Conservation (phyloP, 1,140 invertebrate species). For the Drosophila albomicans region DNA sequence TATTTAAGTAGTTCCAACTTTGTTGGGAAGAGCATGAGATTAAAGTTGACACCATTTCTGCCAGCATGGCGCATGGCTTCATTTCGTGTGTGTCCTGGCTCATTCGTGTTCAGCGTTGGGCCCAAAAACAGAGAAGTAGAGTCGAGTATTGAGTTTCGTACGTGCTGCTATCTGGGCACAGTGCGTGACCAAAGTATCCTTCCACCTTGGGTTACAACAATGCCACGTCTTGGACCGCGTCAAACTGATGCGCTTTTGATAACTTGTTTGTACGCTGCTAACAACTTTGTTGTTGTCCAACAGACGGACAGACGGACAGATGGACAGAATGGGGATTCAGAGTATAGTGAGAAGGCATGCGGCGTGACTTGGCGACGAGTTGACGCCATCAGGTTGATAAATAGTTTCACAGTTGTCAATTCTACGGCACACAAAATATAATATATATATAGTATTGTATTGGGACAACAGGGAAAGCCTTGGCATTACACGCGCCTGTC, state of each 20-base stretch:
- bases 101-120: background rate
- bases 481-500: conserved; percentile 51
- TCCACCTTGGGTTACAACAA: conserved; percentile 30
- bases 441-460: background rate
- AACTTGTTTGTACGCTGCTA: conserved; percentile 63
- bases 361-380: conserved; percentile 43
- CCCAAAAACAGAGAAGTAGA: background rate
- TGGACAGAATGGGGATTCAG: conserved; percentile 5
- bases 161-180: conserved; percentile 63
- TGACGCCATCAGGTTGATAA: conserved; percentile 49
- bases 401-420: conserved; percentile 36
- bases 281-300: conserved; percentile 40
- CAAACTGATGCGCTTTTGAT: conserved; percentile 75
- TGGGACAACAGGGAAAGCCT: conserved; percentile 16
- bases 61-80: conserved; percentile 14
- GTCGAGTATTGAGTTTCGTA: conserved; percentile 48
- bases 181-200: conserved; percentile 61
- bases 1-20: conserved; percentile 35
- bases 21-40: conserved; percentile 11
- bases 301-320: background rate
- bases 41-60: conserved; percentile 38
- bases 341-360: background rate
- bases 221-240: conserved; percentile 24
- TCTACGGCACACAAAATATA: background rate
- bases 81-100: conserved; percentile 47